Percentiles rank a stretch among this genome's conserved stretches.
Evolutionary conservation across 1,140 invertebrate species (phyloP).

Genomic region (Bombus haemorrhoidalis): DNA sequence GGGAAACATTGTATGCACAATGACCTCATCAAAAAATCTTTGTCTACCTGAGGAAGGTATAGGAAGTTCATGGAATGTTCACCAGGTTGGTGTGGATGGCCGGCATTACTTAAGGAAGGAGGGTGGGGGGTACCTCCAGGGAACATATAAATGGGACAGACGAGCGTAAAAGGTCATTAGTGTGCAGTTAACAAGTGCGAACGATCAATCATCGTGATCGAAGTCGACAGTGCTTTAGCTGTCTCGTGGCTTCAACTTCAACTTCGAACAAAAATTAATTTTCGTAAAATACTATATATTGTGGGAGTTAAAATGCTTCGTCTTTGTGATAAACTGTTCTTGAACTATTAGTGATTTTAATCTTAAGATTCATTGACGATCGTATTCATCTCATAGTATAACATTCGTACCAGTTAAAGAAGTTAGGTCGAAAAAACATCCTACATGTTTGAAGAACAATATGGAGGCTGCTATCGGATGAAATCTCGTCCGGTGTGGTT

Average conservation of each 20-base stretch:
- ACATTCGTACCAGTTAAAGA: neutral
- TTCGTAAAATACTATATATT: neutral
- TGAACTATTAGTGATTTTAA: neutral
- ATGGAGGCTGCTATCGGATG: constrained; percentile 67
- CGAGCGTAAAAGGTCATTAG: constrained; percentile 46
- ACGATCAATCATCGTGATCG: neutral
- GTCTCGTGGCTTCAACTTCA: neutral
- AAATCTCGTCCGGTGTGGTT: constrained; percentile 70
- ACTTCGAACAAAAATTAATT: neutral
- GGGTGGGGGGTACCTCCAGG: neutral
- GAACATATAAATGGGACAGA: constrained; percentile 47
- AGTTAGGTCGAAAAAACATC: neutral
- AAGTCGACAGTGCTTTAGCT: neutral
- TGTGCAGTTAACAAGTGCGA: constrained; percentile 33
- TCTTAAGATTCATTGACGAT: neutral
- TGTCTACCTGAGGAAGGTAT: constrained; percentile 1
- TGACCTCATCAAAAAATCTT: neutral
- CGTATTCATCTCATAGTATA: neutral
- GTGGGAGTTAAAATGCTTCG: neutral
- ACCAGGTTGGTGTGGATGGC: neutral
- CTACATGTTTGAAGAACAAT: neutral
- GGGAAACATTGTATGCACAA: neutral
- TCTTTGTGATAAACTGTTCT: neutral
- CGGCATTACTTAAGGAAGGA: neutral
- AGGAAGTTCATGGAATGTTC: constrained; percentile 11